Evolutionary conservation across 2,113 vertebrate species (phyloP).

Genomic region (Muntiacus muntjak): DNA sequence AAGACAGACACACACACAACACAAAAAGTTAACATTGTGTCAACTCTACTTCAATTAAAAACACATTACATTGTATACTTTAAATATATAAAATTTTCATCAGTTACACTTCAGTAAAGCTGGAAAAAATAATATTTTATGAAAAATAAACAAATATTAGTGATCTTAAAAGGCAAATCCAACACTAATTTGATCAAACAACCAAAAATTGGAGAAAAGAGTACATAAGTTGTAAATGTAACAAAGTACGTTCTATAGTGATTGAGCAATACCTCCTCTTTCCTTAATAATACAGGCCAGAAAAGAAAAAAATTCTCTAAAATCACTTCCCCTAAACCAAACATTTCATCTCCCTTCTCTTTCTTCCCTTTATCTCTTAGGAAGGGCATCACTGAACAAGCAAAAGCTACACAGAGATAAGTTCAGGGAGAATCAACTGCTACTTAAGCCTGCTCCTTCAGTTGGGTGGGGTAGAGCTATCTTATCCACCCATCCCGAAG

Average conservation of each 20-base stretch:
- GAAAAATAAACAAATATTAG: constrained; percentile 78
- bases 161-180: constrained; percentile 78
- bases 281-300: not conserved
- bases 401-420: not conserved
- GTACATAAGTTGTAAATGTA: not conserved
- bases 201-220: not conserved
- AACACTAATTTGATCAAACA: constrained; percentile 80
- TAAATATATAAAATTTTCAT: not conserved
- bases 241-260: not conserved
- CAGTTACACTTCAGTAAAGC: not conserved
- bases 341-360: not conserved
- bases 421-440: not conserved
- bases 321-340: not conserved
- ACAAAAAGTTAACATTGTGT: not conserved
- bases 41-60: not conserved
- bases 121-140: constrained; percentile 54
- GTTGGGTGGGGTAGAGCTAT: not conserved
- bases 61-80: not conserved
- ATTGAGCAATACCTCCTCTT: not conserved
- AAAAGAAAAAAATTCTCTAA: not conserved
- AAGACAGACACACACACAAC: no score
- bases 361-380: not conserved
- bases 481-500: not conserved
- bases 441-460: not conserved
- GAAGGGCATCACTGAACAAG: not conserved